A percentile compares a stretch with the other conserved stretches of the same genome.
phyloP scores from a whole-genome alignment of 2,888 invertebrate species.

The Dendrolimus pini region DNA sequence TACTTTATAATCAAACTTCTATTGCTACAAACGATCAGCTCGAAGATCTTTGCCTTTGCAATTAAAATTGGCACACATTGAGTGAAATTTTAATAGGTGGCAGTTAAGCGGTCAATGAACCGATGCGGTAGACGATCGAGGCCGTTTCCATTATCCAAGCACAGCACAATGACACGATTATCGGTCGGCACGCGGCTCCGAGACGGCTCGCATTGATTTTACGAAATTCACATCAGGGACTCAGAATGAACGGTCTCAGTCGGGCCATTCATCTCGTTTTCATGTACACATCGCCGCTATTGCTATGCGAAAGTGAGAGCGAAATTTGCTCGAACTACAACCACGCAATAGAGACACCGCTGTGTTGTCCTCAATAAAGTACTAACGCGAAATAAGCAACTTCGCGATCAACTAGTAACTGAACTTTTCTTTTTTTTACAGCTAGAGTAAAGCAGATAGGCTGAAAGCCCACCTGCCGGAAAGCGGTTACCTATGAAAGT shows the following conservation, averaged over 20 bases:
- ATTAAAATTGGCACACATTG: constrained; percentile 34
- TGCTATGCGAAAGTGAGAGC: constrained; percentile 74
- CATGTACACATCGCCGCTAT: constrained; percentile 65
- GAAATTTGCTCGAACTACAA: constrained; percentile 63
- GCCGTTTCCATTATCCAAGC: constrained; percentile 51
- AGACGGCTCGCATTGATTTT: constrained; percentile 68
- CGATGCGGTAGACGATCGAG: constrained; percentile 39
- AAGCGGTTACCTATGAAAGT: no score
- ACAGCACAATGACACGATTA: constrained; percentile 65
- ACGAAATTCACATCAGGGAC: constrained; percentile 68
- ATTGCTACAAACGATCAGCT: no score
- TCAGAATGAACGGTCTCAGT: constrained; percentile 66
- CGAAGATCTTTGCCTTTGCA: background rate
- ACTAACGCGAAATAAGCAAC: constrained; percentile 11
- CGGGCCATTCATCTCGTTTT: constrained; percentile 74
- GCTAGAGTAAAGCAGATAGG: no score
- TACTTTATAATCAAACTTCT: no score
- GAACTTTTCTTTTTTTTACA: no score
- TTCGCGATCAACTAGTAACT: no score
- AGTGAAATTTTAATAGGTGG: constrained; percentile 50
- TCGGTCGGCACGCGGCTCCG: constrained; percentile 47
- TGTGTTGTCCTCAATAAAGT: no score
- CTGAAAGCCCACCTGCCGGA: no score
- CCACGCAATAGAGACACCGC: constrained; percentile 33
- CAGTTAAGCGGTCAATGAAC: constrained; percentile 52